These are phyloP conservation scores for Anolis apletophallus DNA, from an alignment of 2,797 vertebrate genomes.

Conservation along the genomic window DNA sequence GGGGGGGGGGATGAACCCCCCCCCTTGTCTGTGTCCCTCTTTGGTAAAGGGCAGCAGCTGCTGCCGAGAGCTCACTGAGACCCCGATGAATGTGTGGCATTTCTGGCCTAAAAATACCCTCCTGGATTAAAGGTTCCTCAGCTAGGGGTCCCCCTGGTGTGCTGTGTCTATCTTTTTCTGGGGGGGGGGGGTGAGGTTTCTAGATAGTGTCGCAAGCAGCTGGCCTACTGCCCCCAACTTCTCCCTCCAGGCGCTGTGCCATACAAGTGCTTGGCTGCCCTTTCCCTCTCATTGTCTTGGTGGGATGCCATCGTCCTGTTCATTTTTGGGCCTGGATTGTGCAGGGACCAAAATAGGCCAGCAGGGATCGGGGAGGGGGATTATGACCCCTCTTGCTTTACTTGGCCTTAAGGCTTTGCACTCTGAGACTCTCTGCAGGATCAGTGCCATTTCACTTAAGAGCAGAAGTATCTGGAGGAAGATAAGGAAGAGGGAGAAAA, in stretches of 20 bases:
- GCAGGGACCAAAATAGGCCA: conserved; percentile 19
- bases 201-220: background rate
- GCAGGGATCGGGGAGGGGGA: background rate
- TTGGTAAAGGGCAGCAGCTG: background rate
- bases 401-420: background rate
- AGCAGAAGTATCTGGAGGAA: background rate
- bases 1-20: no score
- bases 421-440: no score
- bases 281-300: background rate
- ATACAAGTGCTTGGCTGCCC: rapidly evolving
- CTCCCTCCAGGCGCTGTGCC: background rate
- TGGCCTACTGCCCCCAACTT: background rate
- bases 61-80: background rate
- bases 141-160: background rate
- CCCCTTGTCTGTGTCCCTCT: background rate
- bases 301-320: background rate
- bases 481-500: no score
- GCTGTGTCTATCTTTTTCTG: background rate
- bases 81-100: conserved; percentile 11
- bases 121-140: background rate
- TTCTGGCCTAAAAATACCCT: conserved; percentile 32
- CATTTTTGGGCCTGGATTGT: conserved; percentile 16
- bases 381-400: background rate
- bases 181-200: background rate
- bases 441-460: background rate